Evolutionary conservation across 2,888 invertebrate genomes (phyloP).

Genomic region (Laothoe populi): DNA sequence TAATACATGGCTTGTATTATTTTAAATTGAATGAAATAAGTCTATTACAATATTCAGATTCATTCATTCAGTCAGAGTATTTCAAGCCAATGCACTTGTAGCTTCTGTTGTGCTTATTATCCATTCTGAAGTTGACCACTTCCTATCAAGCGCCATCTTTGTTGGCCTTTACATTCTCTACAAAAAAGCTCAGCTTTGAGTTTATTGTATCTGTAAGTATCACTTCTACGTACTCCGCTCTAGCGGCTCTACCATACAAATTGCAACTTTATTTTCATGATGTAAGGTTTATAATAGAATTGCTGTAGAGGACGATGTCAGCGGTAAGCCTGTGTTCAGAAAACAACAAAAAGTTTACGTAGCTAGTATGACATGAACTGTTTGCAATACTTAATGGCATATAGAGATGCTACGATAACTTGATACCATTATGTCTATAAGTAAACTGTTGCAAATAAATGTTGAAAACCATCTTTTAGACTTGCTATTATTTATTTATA

Average conservation of each 20-base stretch:
- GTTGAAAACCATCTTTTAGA: no score
- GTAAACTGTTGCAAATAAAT: neutral
- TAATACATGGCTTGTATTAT: no score
- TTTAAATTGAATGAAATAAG: no score
- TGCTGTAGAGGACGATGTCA: neutral
- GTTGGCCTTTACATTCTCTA: neutral
- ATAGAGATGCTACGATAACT: neutral
- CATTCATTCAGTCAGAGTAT: neutral
- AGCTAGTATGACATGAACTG: slow-evolving; percentile 13
- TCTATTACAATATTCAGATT: no score
- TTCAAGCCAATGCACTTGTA: neutral
- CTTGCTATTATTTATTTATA: no score
- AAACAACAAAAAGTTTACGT: slow-evolving; percentile 41
- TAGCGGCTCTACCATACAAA: neutral
- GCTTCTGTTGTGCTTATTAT: neutral
- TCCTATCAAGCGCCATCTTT: slow-evolving; percentile 6
- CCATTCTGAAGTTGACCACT: slow-evolving; percentile 1
- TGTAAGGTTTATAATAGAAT: slow-evolving; percentile 20
- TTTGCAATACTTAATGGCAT: neutral
- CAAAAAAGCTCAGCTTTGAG: neutral
- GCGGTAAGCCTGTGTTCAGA: slow-evolving; percentile 32
- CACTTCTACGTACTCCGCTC: neutral
- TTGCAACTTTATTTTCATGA: neutral
- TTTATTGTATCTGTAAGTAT: neutral
- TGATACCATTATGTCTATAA: neutral